Evolutionary conservation across 2,888 invertebrate genomes (phyloP), one percentile per base, ranked within the genome.

Genomic region (Agrochola litura): DNA sequence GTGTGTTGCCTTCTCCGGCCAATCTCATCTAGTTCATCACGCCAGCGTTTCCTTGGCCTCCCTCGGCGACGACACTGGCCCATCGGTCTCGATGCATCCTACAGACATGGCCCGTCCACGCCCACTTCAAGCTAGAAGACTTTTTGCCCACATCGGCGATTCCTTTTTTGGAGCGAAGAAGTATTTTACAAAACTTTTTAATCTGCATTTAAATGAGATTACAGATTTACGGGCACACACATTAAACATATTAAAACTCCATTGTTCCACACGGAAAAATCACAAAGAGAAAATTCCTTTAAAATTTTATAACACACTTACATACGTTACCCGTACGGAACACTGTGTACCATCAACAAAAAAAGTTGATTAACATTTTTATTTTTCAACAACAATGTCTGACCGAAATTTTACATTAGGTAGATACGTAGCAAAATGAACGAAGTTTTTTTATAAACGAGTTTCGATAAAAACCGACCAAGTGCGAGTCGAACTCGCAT

Each of bases 291-390:
- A 79, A 84, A 76, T 70, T 67, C 81, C 76, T 73, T 76, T 79
- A 69, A 84, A 75, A 67, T 58, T 19, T 19, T 67, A 72, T 58
- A 84, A 84, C 61, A 72, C 71, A 61, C 83, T 71, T 60, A 81
- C 64, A 70, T 41, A 75, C 63, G 72, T 69, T 49, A 46, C 56
- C 56, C 65, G 68, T 72, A 30, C 52, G 43, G 41, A 69, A 60
- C 68, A 58, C 58, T 66, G 69, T 30, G 69, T 76, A 83, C 58
- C 52, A 43, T 80, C 76, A 61, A 22, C 72, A 76, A 70, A 81
- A 81, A 74, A 83, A 80, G 80, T 76, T 82, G 84, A 82, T 82
- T 72, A 82, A 79, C 71, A 69, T 46, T 79, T 65, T 76, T 83
- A 43, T 30, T 75, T 82, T 83, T 37, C 3, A 37, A 37, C 69